Percentiles rank a stretch among this genome's conserved stretches.
These are phyloP conservation scores for Eristalinus aeneus DNA, from an alignment of 2,888 invertebrate species.

Conservation along the genomic window DNA sequence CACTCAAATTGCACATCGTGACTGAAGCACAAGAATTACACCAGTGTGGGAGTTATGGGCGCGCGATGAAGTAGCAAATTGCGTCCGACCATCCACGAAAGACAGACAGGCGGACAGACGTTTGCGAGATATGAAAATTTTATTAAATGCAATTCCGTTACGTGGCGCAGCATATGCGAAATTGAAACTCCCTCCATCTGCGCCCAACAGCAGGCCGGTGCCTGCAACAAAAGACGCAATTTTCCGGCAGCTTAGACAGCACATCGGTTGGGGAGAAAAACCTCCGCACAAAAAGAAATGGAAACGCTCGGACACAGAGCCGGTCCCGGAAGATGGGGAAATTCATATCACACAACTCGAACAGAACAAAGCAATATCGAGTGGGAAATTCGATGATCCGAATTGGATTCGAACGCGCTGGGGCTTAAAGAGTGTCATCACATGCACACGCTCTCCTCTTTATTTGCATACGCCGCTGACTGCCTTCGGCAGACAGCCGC, in stretches of 20 bases:
- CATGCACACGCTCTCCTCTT: not conserved
- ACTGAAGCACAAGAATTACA: constrained; percentile 14
- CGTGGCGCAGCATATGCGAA: constrained; percentile 49
- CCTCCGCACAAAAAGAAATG: constrained; percentile 13
- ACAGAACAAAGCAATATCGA: constrained; percentile 50
- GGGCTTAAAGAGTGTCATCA: not conserved
- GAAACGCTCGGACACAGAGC: constrained; percentile 11
- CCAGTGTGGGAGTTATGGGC: constrained; percentile 58
- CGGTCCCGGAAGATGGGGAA: not conserved
- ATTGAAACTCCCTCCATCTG: constrained; percentile 41
- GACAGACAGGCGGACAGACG: constrained; percentile 17
- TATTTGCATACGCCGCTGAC: not conserved
- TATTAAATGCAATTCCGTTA: constrained; percentile 54
- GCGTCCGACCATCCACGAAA: constrained; percentile 36
- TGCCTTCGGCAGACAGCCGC: not conserved
- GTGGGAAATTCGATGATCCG: constrained; percentile 55
- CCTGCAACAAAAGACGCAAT: constrained; percentile 49
- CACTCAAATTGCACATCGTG: constrained; percentile 47
- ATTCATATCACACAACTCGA: constrained; percentile 25
- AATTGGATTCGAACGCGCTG: constrained; percentile 40
- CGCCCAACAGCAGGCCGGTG: not conserved
- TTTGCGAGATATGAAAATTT: constrained; percentile 47
- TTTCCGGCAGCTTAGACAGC: constrained; percentile 68
- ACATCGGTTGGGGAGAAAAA: constrained; percentile 22
- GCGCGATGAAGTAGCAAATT: constrained; percentile 64